These are phyloP conservation scores for Periophthalmus modestus DNA, from an alignment of 2,113 vertebrate species.

Conservation along the genomic window DNA sequence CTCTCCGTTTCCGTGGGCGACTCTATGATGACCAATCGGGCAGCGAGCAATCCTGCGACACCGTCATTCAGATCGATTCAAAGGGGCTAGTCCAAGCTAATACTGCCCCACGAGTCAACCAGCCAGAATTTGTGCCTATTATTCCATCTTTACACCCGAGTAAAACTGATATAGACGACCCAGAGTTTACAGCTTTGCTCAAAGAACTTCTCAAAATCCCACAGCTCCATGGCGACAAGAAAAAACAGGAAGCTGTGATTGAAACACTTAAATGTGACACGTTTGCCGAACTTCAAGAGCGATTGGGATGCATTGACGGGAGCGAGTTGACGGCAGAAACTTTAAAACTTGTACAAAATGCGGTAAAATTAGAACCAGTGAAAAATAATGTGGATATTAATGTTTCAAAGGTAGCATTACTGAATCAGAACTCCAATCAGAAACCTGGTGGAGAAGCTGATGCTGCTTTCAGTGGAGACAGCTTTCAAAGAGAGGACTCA, in stretches of 20 bases:
- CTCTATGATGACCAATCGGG: constrained; percentile 87
- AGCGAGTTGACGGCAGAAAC: constrained; percentile 50
- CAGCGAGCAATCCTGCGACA: constrained; percentile 95
- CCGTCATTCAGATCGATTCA: constrained; percentile 90
- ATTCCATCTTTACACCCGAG: constrained; percentile 91
- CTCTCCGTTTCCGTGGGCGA: constrained; percentile 84
- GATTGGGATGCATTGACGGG: constrained; percentile 84
- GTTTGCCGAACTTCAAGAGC: constrained; percentile 95
- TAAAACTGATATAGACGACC: constrained; percentile 75
- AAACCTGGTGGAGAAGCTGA: constrained; percentile 39
- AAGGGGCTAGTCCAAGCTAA: constrained; percentile 85
- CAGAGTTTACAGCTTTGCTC: constrained; percentile 63
- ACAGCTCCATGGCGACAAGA: constrained; percentile 60
- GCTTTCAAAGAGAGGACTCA: constrained; percentile 78
- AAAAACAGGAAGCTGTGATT: constrained; percentile 40
- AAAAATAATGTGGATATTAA: constrained; percentile 29
- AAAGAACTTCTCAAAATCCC: constrained; percentile 70
- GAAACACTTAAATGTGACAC: constrained; percentile 90
- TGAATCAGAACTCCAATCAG: constrained; percentile 48
- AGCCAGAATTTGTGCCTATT: constrained; percentile 92
- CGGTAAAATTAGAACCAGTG: constrained; percentile 31
- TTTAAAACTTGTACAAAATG: constrained; percentile 33
- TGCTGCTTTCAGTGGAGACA: constrained; percentile 52
- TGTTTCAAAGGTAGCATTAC: constrained; percentile 11
- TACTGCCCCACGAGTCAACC: constrained; percentile 82